Evolutionary conservation across 1,140 invertebrate genomes (phyloP), one percentile per base, ranked within the genome.

Genomic region (Ctenoplectra terminalis): DNA sequence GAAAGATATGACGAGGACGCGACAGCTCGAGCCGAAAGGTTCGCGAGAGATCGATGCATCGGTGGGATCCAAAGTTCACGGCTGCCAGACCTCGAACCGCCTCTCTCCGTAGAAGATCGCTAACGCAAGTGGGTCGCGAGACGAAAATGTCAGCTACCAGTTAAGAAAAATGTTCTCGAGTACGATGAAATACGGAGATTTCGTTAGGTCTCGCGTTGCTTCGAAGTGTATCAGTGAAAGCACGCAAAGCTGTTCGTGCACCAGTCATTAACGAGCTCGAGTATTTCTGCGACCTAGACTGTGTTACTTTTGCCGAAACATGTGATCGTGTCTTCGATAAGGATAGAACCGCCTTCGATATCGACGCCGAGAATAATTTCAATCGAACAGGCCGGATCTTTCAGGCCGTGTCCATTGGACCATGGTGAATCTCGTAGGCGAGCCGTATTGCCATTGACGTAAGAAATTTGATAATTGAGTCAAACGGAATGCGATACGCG

Each of bases 51-150:
- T 77, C 63, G 74, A 46, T 69, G 63, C 74, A n/a, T 31, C 63
- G 20, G 9, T 23, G 31, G 23, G n/a, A 29, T 66, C 23, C 74
- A 76, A 66, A 77, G 74, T 77, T 77, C 74, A 77, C 20, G 74
- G 74, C 40, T 67, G 50, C 2, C 48, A 54, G 31, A 31, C 17
- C 15, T n/a, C 34, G 20, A n/a, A 20, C 9, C 26, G 20, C 66
- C 58, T 77, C 75, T 77, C 75, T 77, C 63, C 43, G 58, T 15
- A n/a, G 40, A 23, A 29, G 5, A 60, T 40, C 46, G n/a, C 29
- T 17, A n/a, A 26, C 29, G 52, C 37, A 58, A 77, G 50, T 77
- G n/a, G 75, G 75, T 54, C 52, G 23, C 48, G 3, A 1, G 23
- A 70, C 40, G 40, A 70, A 77, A 78, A 70, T 78, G 52, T 60